Conservation (phyloP, 92 coral and sea anemone species). For the Parazoanthus darwini region DNA sequence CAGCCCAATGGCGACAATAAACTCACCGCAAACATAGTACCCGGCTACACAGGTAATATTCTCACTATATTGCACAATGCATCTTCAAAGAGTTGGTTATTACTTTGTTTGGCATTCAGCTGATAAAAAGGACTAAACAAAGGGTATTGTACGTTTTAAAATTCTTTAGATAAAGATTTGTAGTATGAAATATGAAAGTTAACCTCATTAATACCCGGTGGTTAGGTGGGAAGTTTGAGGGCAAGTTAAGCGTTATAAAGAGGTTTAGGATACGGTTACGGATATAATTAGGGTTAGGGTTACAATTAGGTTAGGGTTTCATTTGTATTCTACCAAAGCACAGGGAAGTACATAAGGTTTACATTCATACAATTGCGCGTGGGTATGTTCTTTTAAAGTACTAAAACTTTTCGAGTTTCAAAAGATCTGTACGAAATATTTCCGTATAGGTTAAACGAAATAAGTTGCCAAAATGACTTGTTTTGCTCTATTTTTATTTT, state of each 20-base stretch:
- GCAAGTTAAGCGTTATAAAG: no score
- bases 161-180: not conserved
- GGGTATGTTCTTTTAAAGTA: not conserved
- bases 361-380: no score
- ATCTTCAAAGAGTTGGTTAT: not conserved
- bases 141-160: not conserved
- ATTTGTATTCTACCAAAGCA: no score
- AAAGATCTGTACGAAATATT: not conserved
- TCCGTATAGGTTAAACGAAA: not conserved
- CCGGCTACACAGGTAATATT: conserved; percentile 88
- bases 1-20: conserved; percentile 92
- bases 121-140: not conserved
- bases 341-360: no score
- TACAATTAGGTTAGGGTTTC: no score
- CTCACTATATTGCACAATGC: not conserved
- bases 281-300: no score
- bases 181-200: no score
- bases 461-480: not conserved
- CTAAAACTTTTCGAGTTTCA: not conserved
- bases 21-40: conserved; percentile 84
- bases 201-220: no score
- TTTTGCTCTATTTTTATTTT: not conserved
- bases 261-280: no score
- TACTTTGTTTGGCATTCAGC: conserved; percentile 8
- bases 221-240: no score